These are phyloP conservation scores for Palloptera scutellata DNA, from an alignment of 2,888 invertebrate genomes.

Conservation along the genomic window DNA sequence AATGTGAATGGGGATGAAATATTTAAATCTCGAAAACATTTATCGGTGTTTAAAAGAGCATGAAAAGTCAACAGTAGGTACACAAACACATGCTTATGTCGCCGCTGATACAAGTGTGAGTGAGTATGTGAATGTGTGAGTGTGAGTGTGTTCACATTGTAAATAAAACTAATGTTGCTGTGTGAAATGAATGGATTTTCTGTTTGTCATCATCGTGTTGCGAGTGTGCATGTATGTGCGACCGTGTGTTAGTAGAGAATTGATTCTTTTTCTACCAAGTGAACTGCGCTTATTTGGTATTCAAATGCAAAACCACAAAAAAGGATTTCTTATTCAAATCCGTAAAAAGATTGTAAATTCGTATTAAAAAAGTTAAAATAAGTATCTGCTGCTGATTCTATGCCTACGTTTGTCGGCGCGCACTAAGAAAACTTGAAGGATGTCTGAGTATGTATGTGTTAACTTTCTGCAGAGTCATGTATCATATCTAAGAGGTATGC, in stretches of 20 bases:
- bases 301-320: constrained; percentile 50
- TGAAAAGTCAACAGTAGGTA: constrained; percentile 59
- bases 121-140: constrained; percentile 17
- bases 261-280: constrained; percentile 3
- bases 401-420: neutral
- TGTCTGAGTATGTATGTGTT: constrained; percentile 19
- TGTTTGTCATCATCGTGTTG: constrained; percentile 54
- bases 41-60: constrained; percentile 61
- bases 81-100: constrained; percentile 39
- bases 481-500: constrained; percentile 45
- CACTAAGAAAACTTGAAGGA: constrained; percentile 2
- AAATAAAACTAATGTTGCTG: constrained; percentile 57
- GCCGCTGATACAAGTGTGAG: constrained; percentile 27
- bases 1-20: constrained; percentile 45
- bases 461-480: constrained; percentile 52
- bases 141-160: constrained; percentile 36
- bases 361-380: constrained; percentile 32
- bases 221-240: constrained; percentile 17
- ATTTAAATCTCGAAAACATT: constrained; percentile 47
- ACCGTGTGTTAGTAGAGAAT: constrained; percentile 23
- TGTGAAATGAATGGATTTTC: constrained; percentile 51
- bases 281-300: constrained; percentile 46
- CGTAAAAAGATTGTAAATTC: constrained; percentile 45
- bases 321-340: constrained; percentile 41
- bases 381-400: constrained; percentile 2